Conservation (phyloP, 2,797 vertebrate genomes). For the Setipinna tenuifilis region DNA sequence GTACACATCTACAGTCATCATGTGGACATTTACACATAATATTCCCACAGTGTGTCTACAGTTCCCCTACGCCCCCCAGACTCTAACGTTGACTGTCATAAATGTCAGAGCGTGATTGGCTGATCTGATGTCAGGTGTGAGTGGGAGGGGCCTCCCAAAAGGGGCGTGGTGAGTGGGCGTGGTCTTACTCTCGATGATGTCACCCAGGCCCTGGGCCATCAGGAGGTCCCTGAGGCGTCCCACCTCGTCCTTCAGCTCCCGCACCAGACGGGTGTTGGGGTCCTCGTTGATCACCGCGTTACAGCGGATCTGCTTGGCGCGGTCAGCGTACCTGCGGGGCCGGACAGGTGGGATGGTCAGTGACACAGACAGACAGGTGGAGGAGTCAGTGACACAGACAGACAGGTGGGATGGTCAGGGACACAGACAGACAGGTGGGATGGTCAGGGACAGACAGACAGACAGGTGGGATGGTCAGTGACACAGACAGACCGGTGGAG, state of each 20-base stretch:
- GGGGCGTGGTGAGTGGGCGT: neutral
- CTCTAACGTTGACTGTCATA: neutral
- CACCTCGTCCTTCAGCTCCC: slow-evolving; percentile 96
- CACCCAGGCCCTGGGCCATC: slow-evolving; percentile 91
- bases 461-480: too few relatives aligned
- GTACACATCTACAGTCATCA: neutral
- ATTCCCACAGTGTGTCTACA: too few relatives aligned
- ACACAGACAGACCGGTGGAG: too few relatives aligned
- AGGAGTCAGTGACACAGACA: neutral
- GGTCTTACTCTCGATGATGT: slow-evolving; percentile 96
- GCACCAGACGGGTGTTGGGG: slow-evolving; percentile 94
- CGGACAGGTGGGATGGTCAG: neutral
- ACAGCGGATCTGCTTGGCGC: slow-evolving; percentile 90
- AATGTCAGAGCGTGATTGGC: neutral
- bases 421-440: too few relatives aligned
- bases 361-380: neutral
- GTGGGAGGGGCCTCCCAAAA: neutral
- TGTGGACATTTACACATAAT: too few relatives aligned
- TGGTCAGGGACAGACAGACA: too few relatives aligned
- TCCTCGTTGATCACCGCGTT: slow-evolving; percentile 97
- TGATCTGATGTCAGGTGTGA: neutral
- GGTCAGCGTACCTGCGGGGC: slow-evolving; percentile 83
- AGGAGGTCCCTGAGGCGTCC: slow-evolving; percentile 92
- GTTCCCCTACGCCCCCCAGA: too few relatives aligned
- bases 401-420: too few relatives aligned